These are phyloP conservation scores for Danaus melanippus DNA, from an alignment of 1,140 invertebrate species.

Conservation along the genomic window DNA sequence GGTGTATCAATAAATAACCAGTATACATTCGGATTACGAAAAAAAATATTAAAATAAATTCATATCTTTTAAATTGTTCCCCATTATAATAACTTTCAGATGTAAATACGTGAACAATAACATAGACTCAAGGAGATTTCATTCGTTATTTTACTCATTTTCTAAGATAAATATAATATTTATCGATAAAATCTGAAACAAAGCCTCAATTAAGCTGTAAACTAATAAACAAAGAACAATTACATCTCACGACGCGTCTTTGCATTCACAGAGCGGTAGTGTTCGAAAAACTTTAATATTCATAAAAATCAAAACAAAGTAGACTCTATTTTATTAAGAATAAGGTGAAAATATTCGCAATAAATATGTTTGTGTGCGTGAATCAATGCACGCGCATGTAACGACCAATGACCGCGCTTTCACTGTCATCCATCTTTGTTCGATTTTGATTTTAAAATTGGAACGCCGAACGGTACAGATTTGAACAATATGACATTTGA, in stretches of 20 bases:
- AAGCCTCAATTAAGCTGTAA: slow-evolving; percentile 26
- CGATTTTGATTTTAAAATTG: slow-evolving; percentile 59
- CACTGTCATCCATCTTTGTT: slow-evolving; percentile 61
- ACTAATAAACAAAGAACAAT: slow-evolving; percentile 58
- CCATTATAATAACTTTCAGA: no score
- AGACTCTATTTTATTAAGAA: slow-evolving; percentile 16
- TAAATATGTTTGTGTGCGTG: slow-evolving; percentile 37
- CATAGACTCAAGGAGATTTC: no score
- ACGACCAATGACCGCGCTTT: slow-evolving; percentile 68
- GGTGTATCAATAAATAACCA: no score
- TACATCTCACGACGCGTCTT: slow-evolving; percentile 49
- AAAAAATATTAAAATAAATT: no score
- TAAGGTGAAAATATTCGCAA: slow-evolving; percentile 10
- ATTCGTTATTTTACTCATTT: no score
- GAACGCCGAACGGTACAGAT: slow-evolving; percentile 32
- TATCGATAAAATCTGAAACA: slow-evolving; percentile 14
- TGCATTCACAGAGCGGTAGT: slow-evolving; percentile 56
- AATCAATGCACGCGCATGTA: slow-evolving; percentile 48
- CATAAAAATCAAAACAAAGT: slow-evolving; percentile 12
- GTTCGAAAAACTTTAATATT: slow-evolving; percentile 40
- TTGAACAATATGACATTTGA: slow-evolving; percentile 29
- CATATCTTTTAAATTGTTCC: no score
- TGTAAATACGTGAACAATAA: no score
- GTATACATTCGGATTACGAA: no score
- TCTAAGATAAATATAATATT: no score